Base-by-base conservation (phyloP, 2,113 vertebrate genomes). In the Corydoras maculifer region DNA sequence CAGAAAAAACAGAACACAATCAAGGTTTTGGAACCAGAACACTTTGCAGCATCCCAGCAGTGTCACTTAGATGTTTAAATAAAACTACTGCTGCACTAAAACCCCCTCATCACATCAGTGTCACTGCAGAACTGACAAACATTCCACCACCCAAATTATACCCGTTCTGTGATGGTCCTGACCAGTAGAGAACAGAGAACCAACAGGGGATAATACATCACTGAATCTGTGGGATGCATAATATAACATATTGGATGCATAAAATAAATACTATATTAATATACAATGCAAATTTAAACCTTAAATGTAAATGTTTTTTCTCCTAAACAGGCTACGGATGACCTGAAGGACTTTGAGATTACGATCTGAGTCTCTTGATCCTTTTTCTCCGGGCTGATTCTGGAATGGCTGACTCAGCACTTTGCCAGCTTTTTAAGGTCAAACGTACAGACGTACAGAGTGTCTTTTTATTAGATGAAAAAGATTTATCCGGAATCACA, bases 381-480 rank as follows among this genome's bases (percentile, higher is more conserved):
- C 18, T 54, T 13, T 29, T 48, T 14, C 50, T 54, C 55, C 58
- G 15, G 11, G 63, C 62, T 61, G 57, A 59, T 58, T 51, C 8
- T 12, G 9, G 32, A 63, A 15, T 9, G 5, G 43, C 48, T 59
- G 58, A 61, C 49, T 67, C 57, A 67, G 58, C 64, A 29, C 71
- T 59, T 55, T 14, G 55, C 8, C 9, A 32, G 54, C 54, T 15
- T 65, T 5, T 60, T 63, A 73, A 67, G 64, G 64, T 67, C 64
- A 67, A 10, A 5, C 3, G 9, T 25, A 61, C 30, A 25, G 18
- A 10, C 50, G 25, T n/a, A n/a, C n/a, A n/a, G 9, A 3, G 2
- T 66, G 31, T 10, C 64, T 31, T 25, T 25, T 25, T 25, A 25
- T 25, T 25, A 25, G 18, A 25, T 25, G 18, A 25, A 25, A 25